Conservation (phyloP, 2,797 vertebrate genomes). For the Trachops cirrhosus region DNA sequence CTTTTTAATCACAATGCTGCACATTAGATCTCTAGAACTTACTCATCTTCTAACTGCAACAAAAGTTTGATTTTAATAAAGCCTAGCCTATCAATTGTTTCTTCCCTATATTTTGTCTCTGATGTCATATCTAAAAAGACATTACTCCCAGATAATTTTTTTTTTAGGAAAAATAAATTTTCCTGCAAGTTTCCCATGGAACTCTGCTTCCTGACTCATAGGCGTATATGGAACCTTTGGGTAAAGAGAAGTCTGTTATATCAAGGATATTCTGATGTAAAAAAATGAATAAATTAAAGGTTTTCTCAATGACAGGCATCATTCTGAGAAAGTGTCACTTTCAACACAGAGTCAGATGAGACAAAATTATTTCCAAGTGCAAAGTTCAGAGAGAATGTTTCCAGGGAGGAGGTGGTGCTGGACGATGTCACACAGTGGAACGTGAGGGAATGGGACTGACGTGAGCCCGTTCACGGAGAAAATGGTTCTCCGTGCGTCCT, state of each 20-base stretch:
- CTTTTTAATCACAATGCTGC: neutral
- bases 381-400: neutral
- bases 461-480: too few relatives aligned
- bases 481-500: neutral
- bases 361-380: neutral
- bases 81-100: neutral
- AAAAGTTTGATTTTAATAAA: neutral
- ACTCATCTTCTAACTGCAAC: neutral
- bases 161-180: neutral
- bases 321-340: neutral
- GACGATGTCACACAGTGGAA: neutral
- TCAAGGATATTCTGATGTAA: neutral
- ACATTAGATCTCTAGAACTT: neutral
- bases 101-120: neutral
- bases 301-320: neutral
- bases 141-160: neutral
- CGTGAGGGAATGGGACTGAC: neutral
- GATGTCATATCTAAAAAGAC: neutral
- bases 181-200: neutral
- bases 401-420: neutral
- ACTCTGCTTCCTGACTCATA: neutral
- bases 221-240: neutral
- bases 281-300: neutral
- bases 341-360: neutral
- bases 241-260: neutral